phyloP scores from a whole-genome alignment of 2,888 invertebrate genomes.

The Zhengitettix transpicula region DNA sequence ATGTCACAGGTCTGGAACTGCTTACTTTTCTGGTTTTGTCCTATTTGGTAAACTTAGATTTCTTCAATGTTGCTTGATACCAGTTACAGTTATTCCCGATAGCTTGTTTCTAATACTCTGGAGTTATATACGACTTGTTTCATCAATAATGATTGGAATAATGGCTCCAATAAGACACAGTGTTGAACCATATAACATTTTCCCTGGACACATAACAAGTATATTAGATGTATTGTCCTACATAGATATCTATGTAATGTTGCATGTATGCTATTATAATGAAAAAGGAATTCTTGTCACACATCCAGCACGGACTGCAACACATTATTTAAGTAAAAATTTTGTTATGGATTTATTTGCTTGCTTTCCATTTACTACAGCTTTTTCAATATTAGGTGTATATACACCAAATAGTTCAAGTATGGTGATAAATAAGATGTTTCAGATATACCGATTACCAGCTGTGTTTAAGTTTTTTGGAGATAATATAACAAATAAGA shows the following conservation, averaged over 20 bases:
- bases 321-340: slow-evolving; percentile 30
- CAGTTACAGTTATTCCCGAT: neutral
- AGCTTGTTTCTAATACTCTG: neutral
- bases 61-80: neutral
- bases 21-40: no score
- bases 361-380: slow-evolving; percentile 26
- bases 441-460: slow-evolving; percentile 32
- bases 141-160: neutral
- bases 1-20: no score
- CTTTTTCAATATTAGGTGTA: neutral
- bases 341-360: slow-evolving; percentile 30
- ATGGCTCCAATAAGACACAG: neutral
- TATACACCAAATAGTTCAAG: neutral
- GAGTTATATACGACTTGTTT: neutral
- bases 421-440: slow-evolving; percentile 14
- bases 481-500: slow-evolving; percentile 30
- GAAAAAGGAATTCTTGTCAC: slow-evolving; percentile 31
- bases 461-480: slow-evolving; percentile 30
- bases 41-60: no score
- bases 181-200: neutral
- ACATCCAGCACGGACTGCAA: slow-evolving; percentile 35
- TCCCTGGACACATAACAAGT: neutral
- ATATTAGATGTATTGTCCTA: slow-evolving; percentile 31
- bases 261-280: slow-evolving; percentile 35
- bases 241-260: slow-evolving; percentile 32